Conservation (phyloP, 1,140 invertebrate genomes). For the Agrilus planipennis region DNA sequence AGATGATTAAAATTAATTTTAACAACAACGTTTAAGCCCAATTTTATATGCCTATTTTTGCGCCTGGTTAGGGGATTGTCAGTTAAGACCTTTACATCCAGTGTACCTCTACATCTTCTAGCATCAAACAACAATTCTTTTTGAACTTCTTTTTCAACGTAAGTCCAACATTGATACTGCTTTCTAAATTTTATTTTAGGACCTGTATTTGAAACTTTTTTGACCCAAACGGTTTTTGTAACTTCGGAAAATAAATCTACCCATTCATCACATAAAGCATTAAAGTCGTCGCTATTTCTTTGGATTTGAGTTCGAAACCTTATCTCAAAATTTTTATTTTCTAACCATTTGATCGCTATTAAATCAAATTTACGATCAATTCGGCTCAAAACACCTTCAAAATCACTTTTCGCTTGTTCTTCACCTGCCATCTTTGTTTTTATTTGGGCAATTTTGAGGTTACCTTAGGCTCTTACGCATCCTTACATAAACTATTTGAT, state of each 20-base stretch:
- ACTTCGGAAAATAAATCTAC: conserved; percentile 29
- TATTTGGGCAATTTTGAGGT: no score
- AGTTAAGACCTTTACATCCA: conserved; percentile 31
- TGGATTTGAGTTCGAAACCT: conserved; percentile 31
- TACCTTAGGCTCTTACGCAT: no score
- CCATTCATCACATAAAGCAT: conserved; percentile 30
- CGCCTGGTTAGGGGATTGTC: conserved; percentile 23
- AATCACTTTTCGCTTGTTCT: conserved; percentile 17
- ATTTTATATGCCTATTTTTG: conserved; percentile 27
- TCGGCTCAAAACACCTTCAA: conserved; percentile 19
- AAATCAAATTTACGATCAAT: conserved; percentile 30
- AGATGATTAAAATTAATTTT: conserved; percentile 31
- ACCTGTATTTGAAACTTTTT: conserved; percentile 33
- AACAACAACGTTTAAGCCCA: conserved; percentile 30
- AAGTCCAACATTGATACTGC: conserved; percentile 33
- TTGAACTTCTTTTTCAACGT: conserved; percentile 21
- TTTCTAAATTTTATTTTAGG: conserved; percentile 32
- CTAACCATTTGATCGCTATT: conserved; percentile 25
- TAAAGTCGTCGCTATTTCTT: conserved; percentile 27
- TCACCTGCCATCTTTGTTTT: conserved; percentile 28
- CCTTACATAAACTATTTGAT: no score
- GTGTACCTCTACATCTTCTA: conserved; percentile 27
- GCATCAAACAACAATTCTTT: conserved; percentile 31
- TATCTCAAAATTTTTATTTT: conserved; percentile 26
- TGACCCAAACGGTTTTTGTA: conserved; percentile 31